These are phyloP conservation scores for Dione vanillae DNA, from an alignment of 2,888 invertebrate genomes.

Conservation along the genomic window DNA sequence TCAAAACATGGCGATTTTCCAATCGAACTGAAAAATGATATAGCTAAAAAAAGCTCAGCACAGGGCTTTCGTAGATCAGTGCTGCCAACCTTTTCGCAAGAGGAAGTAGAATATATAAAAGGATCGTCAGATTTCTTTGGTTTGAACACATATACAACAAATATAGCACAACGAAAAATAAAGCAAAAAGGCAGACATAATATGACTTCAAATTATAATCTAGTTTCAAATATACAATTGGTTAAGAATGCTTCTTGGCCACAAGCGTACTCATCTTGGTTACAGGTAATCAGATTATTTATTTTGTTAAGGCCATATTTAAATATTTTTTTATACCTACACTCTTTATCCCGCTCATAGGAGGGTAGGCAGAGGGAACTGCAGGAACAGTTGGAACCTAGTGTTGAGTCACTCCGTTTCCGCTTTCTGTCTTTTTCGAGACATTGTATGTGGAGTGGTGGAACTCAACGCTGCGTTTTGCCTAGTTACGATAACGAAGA, in stretches of 20 bases:
- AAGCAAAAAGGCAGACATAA: slow-evolving; percentile 60
- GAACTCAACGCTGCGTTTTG: too few relatives aligned
- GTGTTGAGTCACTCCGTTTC: too few relatives aligned
- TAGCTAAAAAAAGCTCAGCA: slow-evolving; percentile 71
- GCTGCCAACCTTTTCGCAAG: slow-evolving; percentile 75
- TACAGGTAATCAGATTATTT: slow-evolving; percentile 57
- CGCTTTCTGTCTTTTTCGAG: too few relatives aligned
- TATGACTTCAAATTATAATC: slow-evolving; percentile 51
- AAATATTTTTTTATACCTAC: too few relatives aligned
- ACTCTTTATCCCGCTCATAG: too few relatives aligned
- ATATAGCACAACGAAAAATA: slow-evolving; percentile 67
- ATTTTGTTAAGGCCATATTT: background rate
- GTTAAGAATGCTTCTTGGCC: slow-evolving; percentile 64
- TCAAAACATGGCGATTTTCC: slow-evolving; percentile 79
- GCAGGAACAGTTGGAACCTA: too few relatives aligned
- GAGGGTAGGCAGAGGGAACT: too few relatives aligned
- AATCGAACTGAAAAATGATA: slow-evolving; percentile 65
- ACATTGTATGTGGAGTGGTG: too few relatives aligned
- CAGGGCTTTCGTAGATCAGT: slow-evolving; percentile 76
- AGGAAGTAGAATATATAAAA: slow-evolving; percentile 84
- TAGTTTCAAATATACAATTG: slow-evolving; percentile 63
- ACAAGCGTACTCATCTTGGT: slow-evolving; percentile 60
- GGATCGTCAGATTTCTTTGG: slow-evolving; percentile 88
- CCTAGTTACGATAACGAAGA: too few relatives aligned
- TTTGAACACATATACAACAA: slow-evolving; percentile 86